These are phyloP conservation scores for Erebia epiphron DNA, from an alignment of 2,888 invertebrate species.

Conservation along the genomic window DNA sequence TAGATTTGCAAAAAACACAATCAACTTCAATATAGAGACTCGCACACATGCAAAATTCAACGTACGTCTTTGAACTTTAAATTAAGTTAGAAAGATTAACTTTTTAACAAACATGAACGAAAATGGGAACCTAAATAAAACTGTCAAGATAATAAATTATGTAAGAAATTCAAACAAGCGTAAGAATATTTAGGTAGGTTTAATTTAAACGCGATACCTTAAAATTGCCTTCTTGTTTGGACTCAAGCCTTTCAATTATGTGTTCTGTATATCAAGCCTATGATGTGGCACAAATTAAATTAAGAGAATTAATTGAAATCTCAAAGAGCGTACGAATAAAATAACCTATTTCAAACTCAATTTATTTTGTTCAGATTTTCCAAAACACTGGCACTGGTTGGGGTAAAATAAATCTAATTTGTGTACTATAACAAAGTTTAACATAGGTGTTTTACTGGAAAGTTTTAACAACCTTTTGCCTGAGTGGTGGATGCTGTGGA, in stretches of 20 bases:
- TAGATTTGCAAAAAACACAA: no score
- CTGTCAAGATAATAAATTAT: not conserved
- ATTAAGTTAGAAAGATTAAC: no score
- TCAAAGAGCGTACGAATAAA: constrained; percentile 21
- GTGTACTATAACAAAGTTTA: not conserved
- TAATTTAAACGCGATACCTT: constrained; percentile 36
- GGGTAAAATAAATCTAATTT: not conserved
- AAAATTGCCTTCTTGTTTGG: constrained; percentile 64
- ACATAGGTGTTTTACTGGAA: no score
- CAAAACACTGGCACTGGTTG: not conserved
- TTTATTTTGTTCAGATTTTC: constrained; percentile 3
- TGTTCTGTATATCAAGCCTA: constrained; percentile 43
- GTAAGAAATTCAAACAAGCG: not conserved
- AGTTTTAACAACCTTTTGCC: no score
- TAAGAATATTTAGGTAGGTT: not conserved
- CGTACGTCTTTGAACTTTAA: no score
- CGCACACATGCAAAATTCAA: no score
- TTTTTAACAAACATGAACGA: no score
- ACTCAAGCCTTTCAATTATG: constrained; percentile 51
- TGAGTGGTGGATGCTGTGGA: no score
- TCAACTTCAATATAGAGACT: no score
- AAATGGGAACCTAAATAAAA: not conserved
- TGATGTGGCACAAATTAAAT: constrained; percentile 39
- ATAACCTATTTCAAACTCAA: constrained; percentile 14
- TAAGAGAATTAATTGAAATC: constrained; percentile 32